A percentile compares a stretch with the other conserved stretches of the same genome.
phyloP scores from a whole-genome alignment of 2,888 invertebrate species.

The Pycnomerus fuliginosus region DNA sequence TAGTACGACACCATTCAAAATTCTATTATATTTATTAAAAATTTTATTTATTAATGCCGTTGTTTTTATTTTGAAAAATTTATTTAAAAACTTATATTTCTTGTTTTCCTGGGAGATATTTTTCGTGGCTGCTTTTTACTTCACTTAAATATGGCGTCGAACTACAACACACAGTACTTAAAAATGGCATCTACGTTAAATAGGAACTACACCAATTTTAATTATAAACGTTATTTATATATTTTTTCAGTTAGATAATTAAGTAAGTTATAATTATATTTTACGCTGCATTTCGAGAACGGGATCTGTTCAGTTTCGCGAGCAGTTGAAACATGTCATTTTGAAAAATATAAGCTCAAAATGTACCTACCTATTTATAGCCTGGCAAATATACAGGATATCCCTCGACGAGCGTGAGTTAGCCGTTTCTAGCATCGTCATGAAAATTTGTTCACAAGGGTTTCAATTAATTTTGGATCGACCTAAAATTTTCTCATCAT shows the following conservation, averaged over 20 bases:
- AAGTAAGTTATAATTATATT: too few relatives aligned
- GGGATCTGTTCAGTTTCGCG: slow-evolving; percentile 17
- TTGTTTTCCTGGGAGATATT: slow-evolving; percentile 36
- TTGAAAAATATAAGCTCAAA: too few relatives aligned
- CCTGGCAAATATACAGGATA: too few relatives aligned
- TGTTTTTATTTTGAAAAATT: slow-evolving; percentile 41
- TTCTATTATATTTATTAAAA: slow-evolving; percentile 29
- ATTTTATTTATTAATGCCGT: slow-evolving; percentile 40
- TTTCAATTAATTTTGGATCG: too few relatives aligned
- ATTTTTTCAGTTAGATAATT: slow-evolving; percentile 18
- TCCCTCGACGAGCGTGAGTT: too few relatives aligned
- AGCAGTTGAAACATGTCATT: too few relatives aligned
- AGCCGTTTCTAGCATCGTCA: too few relatives aligned
- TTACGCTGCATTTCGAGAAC: too few relatives aligned
- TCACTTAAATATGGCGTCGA: slow-evolving; percentile 41
- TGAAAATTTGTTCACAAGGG: too few relatives aligned
- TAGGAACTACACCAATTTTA: slow-evolving; percentile 36
- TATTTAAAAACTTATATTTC: slow-evolving; percentile 39
- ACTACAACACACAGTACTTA: slow-evolving; percentile 43
- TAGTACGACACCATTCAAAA: slow-evolving; percentile 44
- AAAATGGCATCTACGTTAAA: slow-evolving; percentile 44
- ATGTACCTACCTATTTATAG: too few relatives aligned
- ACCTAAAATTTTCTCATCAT: too few relatives aligned
- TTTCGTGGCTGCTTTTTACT: slow-evolving; percentile 33
- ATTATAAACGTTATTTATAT: slow-evolving; percentile 20